Evolutionary conservation across 2,888 invertebrate genomes (phyloP).

Genomic region (Pachycephus smyrnensis): DNA sequence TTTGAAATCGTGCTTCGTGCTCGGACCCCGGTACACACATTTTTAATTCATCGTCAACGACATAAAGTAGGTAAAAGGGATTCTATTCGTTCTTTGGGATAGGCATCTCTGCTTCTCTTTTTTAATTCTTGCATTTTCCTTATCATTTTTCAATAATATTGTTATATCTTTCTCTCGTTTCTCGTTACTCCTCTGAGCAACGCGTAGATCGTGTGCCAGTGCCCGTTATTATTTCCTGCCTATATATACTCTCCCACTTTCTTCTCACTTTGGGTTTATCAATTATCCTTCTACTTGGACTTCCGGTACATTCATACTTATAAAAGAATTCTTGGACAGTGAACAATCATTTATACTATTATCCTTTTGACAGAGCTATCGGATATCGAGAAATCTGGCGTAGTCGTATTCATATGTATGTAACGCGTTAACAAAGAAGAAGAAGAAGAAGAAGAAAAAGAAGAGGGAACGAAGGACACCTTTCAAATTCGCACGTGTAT

Average conservation of each 20-base stretch:
- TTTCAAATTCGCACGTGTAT: background rate
- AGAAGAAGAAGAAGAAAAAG: background rate
- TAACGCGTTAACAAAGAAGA: background rate
- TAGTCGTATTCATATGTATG: background rate
- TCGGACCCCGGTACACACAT: slow-evolving; percentile 10
- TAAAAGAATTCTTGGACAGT: background rate
- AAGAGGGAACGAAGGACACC: background rate
- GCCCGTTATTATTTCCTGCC: background rate
- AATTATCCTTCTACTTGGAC: background rate
- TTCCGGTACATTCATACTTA: background rate
- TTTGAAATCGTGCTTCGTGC: slow-evolving; percentile 9
- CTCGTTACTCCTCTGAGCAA: background rate
- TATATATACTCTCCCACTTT: background rate
- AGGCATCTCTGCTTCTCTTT: slow-evolving; percentile 7
- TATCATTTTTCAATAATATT: background rate
- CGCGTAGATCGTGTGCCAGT: background rate
- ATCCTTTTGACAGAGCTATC: background rate
- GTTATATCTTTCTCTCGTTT: background rate
- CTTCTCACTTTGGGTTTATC: background rate
- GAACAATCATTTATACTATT: background rate
- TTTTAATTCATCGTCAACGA: slow-evolving; percentile 12
- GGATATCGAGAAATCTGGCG: background rate
- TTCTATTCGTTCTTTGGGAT: background rate
- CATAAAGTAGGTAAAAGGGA: slow-evolving; percentile 1
- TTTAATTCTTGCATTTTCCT: slow-evolving; percentile 16